Evolutionary conservation across 2,888 invertebrate genomes (phyloP), one percentile per base, ranked within the genome.

Genomic region (Steinernema hermaphroditum): DNA sequence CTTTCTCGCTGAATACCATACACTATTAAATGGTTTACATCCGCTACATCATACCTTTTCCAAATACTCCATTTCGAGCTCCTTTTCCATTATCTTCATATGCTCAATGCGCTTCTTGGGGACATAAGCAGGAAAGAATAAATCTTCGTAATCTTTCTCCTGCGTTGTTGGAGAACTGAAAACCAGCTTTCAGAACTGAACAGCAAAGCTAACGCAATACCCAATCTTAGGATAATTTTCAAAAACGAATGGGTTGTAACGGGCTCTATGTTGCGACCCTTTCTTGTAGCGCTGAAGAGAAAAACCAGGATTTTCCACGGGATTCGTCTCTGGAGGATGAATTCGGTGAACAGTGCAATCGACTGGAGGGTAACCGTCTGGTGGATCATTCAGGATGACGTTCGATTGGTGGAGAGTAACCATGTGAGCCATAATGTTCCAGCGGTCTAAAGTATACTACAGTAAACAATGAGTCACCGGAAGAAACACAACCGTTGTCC

Each of bases 241-340:
- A 16, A 8, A 54, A 6, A 19, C 27, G 54, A 54, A 54, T 8
- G 54, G 24, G 54, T 16, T 54, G 27, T 24, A 54, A 6, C 54
- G 54, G 16, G 24, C 6, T 16, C 27, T 22, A 2, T 22, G 54
- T 14, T 24, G 27, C 2, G 22, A 4, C 2, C 54, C 54, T 4
- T 22, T 14, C 27, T 27, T 22, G 16, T 19, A 54, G 2, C 54
- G 54, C 6, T 54, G 54, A 22, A 27, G 27, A 22, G 54, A 54
- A 27, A 54, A 54, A 4, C 54, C 54, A 24, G 54, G 54, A 27
- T 54, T 54, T 16, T 54, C 54, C 9, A 54, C 27, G 2, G 54
- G 54, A 54, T 54, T 54, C 27, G 54, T 54, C 27, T 54, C 54
- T 54, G 54, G 54, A 14, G 54, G 54, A 27, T 54, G 54, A 27